Evolutionary conservation across 1,140 invertebrate genomes (phyloP).

Genomic region (Scaptomyza hsui): DNA sequence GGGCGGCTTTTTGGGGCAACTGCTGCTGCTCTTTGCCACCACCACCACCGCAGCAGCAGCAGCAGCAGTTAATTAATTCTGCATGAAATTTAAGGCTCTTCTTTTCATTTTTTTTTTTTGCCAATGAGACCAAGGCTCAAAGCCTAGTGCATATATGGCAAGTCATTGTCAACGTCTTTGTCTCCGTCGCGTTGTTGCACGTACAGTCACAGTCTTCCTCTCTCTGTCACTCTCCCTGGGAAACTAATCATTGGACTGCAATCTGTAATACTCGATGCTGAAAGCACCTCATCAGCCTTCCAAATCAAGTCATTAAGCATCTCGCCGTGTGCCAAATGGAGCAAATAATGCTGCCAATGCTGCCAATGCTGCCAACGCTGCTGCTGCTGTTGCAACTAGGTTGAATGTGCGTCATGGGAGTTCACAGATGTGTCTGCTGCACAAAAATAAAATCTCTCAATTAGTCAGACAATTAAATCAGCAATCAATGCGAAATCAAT

Average conservation of each 20-base stretch:
- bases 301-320: conserved; percentile 79
- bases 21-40: conserved; percentile 43
- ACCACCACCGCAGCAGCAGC: no score
- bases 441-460: conserved; percentile 83
- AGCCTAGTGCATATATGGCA: conserved; percentile 66
- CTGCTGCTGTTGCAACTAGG: conserved; percentile 38
- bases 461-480: conserved; percentile 84
- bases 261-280: conserved; percentile 39
- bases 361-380: no score
- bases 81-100: conserved; percentile 78
- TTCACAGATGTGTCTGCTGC: conserved; percentile 44
- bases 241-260: conserved; percentile 68
- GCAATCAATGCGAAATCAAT: conserved; percentile 67
- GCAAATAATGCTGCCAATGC: conserved; percentile 70
- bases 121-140: conserved; percentile 29
- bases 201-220: conserved; percentile 42
- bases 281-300: conserved; percentile 68
- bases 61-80: conserved; percentile 83
- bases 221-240: conserved; percentile 21
- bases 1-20: conserved; percentile 59
- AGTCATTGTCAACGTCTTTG: conserved; percentile 7
- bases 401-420: conserved; percentile 68
- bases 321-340: conserved; percentile 76
- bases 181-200: conserved; percentile 61
- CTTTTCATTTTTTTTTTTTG: conserved; percentile 45